Base-by-base conservation (phyloP, 1,140 invertebrate genomes). In the Apis mellifera region DNA sequence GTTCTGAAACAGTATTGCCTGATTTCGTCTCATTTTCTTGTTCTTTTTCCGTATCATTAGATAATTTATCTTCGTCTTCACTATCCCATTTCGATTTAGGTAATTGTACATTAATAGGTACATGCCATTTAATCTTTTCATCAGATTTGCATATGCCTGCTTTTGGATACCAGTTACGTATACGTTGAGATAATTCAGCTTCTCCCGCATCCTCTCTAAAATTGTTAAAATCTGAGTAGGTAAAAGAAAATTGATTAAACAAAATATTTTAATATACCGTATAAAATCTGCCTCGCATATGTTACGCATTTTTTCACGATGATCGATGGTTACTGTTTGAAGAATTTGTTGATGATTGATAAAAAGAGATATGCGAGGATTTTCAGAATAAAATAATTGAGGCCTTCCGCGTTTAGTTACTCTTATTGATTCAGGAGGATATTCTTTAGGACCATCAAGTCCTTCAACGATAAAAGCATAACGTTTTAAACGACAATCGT, bases 21-120 rank as follows among this genome's bases (percentile, higher is more conserved):
- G 59, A 62, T 64, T 71, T 71, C 9, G 9, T 57, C 50, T 71
- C 64, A n/a, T 19, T 59, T 7, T 55, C n/a, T 32, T 78, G 32
- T 75, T 78, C 21, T 54, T 83, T 72, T n/a, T 42, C 23, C 12
- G 23, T 21, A 9, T 13, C 62, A 23, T 55, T 23, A 23, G 83
- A 74, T 7, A 50, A 70, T 3, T 32, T 62, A 50, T 90, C 90
- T 12, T 93, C 92, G 7, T 93, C 91, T 75, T 93, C 93, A 42
- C 93, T 94, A n/a, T 94, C 94, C 94, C 94, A 94, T 59, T 92
- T 94, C 32, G 93, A 94, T 68, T 90, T 93, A 12, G 92, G 92
- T 60, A 91, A 85, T 68, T 91, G 89, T 19, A 91, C 84, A 65
- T 70, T 88, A n/a, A 90, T 66, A 26, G 89, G 42, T 77, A 83